These are phyloP conservation scores for Nasonia giraulti DNA, from an alignment of 1,140 invertebrate genomes.

Conservation along the genomic window DNA sequence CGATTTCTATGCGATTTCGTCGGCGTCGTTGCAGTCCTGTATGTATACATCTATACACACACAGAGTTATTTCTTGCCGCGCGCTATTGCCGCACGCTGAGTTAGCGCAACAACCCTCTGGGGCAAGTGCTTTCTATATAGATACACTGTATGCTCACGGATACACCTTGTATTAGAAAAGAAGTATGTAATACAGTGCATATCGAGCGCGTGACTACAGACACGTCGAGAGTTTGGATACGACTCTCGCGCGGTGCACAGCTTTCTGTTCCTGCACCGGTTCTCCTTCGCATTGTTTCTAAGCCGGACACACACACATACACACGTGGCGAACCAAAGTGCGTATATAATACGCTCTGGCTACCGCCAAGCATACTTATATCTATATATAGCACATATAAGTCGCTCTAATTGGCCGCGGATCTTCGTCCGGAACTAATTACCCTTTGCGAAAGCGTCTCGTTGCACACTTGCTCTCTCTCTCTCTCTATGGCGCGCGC, in stretches of 20 bases:
- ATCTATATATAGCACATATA: neutral
- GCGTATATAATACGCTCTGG: neutral
- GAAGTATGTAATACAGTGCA: neutral
- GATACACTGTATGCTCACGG: no score
- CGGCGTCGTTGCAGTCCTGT: no score
- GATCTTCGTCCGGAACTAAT: slow-evolving; percentile 66
- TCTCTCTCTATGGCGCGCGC: no score
- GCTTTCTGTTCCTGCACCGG: neutral
- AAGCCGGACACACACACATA: neutral
- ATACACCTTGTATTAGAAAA: neutral
- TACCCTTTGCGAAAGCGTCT: slow-evolving; percentile 49
- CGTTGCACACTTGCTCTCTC: slow-evolving; percentile 29
- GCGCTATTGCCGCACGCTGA: neutral
- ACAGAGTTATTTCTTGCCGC: neutral
- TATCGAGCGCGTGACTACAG: neutral
- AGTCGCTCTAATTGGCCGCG: slow-evolving; percentile 63
- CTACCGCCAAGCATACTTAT: neutral
- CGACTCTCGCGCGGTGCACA: neutral
- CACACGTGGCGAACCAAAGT: neutral
- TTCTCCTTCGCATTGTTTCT: slow-evolving; percentile 1
- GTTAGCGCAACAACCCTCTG: neutral
- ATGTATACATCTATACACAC: no score
- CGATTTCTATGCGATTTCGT: neutral
- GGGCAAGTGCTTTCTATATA: neutral
- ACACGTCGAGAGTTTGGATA: neutral